Evolutionary conservation across 2,797 vertebrate species (phyloP), one percentile per base, ranked within the genome.

Genomic region (Esox lucius): DNA sequence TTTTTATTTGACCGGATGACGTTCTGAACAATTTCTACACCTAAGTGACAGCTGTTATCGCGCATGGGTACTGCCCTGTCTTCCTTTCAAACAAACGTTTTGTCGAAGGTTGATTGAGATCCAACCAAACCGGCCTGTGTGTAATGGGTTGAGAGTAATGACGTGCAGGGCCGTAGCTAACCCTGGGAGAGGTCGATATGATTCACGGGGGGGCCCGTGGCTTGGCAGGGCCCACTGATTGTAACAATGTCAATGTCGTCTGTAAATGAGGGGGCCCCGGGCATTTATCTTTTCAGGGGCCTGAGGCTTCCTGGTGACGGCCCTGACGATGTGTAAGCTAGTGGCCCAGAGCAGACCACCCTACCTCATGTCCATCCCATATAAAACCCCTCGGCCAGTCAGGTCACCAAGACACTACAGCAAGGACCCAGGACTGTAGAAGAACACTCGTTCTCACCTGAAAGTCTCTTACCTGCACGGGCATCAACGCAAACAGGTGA

Each of bases 131-230:
- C 33, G 71, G 78, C 66, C 68, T 13, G 71, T 77, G 88, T 82
- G 85, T 93, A 95, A 95, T 94, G 92, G 89, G 80, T 88, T 79
- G 91, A 87, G 77, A 93, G 73, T 93, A 94, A 94, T 83, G 77
- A 81, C 12, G 35, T 12, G 11, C 42, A 46, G 42, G 42, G 12
- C 42, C 42, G 42, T 46, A 6, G 42, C 42, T 46, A 46, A 46
- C 42, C 9, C 3, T 11, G 42, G 9, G 12, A 46, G 35, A 39
- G 35, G 35, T 39, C 35, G 4, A 39, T 39, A 39, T 39, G 35
- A 39, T 39, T 6, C 35, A 2, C 35, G 7, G 35, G 35, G 7
- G 35, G 35, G 35, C 35, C 35, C 35, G 7, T 39, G 35, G 35
- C 35, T 39, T 39, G 7, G 5, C 35, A 5, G 35, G 35, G 35